Base-by-base conservation (phyloP, 2,797 vertebrate species). In the Phrynocephalus vlangalii region DNA sequence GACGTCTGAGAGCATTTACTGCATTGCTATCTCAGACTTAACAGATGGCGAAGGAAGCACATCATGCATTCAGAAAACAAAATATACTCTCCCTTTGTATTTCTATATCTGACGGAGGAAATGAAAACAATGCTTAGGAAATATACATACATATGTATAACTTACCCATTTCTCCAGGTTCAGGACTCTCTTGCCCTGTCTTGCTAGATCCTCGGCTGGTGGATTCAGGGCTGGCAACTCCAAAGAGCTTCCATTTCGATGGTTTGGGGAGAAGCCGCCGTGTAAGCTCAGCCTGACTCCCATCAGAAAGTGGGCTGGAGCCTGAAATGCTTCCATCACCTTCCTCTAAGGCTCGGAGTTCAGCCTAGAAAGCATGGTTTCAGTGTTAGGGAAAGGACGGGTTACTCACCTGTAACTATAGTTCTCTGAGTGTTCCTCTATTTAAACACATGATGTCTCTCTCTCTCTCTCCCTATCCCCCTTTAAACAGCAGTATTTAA, bases 321-420 rank as follows among this genome's bases (percentile, higher is more conserved):
- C 98, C 98, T 0, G 97, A 98, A 1, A 97, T 94, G 6, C 98
- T 99, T 48, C 96, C 98, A n/a, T 99, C 99, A 0, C 98, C 98
- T 90, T 99, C 99, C 93, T 99, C 99, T 90, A 99, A 94, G 1
- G 99, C 99, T 78, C 98, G 97, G 20, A 99, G 96, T 93, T 99
- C 99, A 79, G 99, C 99, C 99, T 99, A 91, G 24, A 86, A 4
- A 50, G 73, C 24, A 88, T 71, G 50, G 67, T 38, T 76, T 76
- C 13, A 81, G 44, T 24, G 22, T 67, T 60, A 75, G 16, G 50
- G 60, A 88, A 83, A 3, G 13, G 52, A 56, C 52, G 11, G 52
- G 52, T 56, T 56, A 56, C 52, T 56, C 52, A 56, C 52, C 52
- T 3, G 9, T 56, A 56, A 56, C 13, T 56, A 13, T 56, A 13